Conservation (phyloP, 2,888 invertebrate species). For the Microplitis deprimator region DNA sequence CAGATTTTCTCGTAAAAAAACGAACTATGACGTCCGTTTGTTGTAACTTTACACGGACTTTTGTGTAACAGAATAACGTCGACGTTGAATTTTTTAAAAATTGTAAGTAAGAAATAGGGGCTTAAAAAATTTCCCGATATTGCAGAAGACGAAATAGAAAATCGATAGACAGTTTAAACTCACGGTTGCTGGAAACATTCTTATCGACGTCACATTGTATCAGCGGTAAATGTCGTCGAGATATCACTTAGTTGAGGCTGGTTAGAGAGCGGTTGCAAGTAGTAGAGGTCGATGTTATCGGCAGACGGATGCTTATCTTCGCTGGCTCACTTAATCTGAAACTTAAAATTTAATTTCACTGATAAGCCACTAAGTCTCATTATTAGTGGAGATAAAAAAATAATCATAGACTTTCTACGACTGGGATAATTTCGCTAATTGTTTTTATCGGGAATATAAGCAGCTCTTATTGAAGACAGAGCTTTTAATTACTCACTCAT, state of each 20-base stretch:
- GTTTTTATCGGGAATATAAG: no score
- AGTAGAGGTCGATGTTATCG: conserved; percentile 22
- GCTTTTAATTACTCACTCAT: no score
- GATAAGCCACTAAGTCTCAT: no score
- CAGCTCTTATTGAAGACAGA: no score
- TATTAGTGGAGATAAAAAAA: no score
- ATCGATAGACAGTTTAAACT: not conserved
- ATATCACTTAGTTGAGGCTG: not conserved
- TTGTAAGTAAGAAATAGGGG: not conserved
- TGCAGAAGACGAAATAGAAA: no score
- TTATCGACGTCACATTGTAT: not conserved
- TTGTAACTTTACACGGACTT: not conserved
- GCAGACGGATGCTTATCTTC: not conserved
- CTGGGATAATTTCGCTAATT: no score
- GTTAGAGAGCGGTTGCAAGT: not conserved
- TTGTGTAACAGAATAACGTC: not conserved
- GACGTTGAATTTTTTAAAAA: no score
- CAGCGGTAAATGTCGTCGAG: no score
- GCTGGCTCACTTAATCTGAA: no score
- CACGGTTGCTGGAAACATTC: not conserved
- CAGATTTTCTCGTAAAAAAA: not conserved
- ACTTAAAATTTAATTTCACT: no score
- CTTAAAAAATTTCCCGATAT: not conserved
- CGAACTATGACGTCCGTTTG: not conserved
- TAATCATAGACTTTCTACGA: not conserved